Evolutionary conservation across 1,140 invertebrate genomes (phyloP).

Genomic region (Probaryconus sp.): DNA sequence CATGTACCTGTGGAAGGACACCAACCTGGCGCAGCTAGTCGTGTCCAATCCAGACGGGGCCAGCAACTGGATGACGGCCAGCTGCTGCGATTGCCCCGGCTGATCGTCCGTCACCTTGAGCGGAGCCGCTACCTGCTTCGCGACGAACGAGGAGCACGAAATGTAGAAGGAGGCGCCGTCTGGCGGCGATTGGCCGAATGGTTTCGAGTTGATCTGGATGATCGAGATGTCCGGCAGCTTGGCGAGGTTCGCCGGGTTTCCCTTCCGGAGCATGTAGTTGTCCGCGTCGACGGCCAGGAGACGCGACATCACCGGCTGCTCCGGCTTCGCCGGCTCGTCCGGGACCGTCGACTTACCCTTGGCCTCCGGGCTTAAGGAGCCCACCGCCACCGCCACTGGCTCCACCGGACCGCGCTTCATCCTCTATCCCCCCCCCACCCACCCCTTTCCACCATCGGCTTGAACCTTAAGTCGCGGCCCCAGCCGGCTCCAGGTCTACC

Average conservation of each 20-base stretch:
- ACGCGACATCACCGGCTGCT: constrained; percentile 71
- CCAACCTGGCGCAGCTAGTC: constrained; percentile 75
- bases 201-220: constrained; percentile 38
- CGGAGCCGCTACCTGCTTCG: constrained; percentile 29
- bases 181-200: constrained; percentile 16
- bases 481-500: constrained; percentile 23
- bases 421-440: constrained; percentile 26
- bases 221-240: constrained; percentile 53
- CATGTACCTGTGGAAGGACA: constrained; percentile 79
- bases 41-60: constrained; percentile 8
- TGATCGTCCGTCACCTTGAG: constrained; percentile 32
- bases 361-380: background rate
- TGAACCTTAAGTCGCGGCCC: constrained; percentile 63
- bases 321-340: constrained; percentile 59
- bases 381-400: constrained; percentile 44
- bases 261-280: constrained; percentile 81
- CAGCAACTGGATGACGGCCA: constrained; percentile 42
- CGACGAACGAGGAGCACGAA: constrained; percentile 37
- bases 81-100: constrained; percentile 38
- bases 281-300: constrained; percentile 80
- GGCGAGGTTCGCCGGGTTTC: constrained; percentile 41
- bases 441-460: no score
- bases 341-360: background rate
- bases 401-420: constrained; percentile 69
- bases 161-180: constrained; percentile 45